A percentile compares a stretch with the other conserved stretches of the same genome.
Conservation (phyloP, 1,140 invertebrate genomes). For the Magallana ariakensis region DNA sequence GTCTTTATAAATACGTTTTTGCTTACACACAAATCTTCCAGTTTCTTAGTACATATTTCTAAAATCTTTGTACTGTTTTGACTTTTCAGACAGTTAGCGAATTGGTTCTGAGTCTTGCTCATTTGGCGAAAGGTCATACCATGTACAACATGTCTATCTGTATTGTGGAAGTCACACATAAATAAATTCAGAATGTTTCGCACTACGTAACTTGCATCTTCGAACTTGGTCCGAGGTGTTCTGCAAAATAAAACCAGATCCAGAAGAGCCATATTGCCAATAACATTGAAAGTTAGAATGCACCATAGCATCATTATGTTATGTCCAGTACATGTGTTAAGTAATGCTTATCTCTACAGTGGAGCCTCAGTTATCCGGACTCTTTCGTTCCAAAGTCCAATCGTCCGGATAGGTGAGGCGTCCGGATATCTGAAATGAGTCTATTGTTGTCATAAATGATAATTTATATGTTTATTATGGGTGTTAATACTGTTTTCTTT, state of each 20-base stretch:
- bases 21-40: background rate
- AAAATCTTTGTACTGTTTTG: background rate
- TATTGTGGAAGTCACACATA: conserved; percentile 1
- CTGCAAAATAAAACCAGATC: background rate
- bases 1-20: conserved; percentile 39
- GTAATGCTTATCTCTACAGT: too few relatives aligned
- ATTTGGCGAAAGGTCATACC: background rate
- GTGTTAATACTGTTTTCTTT: too few relatives aligned
- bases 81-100: background rate
- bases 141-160: background rate
- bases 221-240: background rate
- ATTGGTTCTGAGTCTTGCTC: background rate
- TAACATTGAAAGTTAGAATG: too few relatives aligned
- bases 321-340: too few relatives aligned
- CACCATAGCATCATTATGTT: too few relatives aligned
- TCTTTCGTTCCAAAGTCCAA: too few relatives aligned
- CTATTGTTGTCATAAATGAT: too few relatives aligned
- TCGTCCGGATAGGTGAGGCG: too few relatives aligned
- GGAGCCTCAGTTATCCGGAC: too few relatives aligned
- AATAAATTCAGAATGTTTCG: conserved; percentile 35
- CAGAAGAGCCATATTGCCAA: too few relatives aligned
- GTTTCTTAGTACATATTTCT: background rate
- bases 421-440: too few relatives aligned
- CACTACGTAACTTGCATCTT: background rate
- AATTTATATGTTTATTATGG: too few relatives aligned